Evolutionary conservation across 2,888 invertebrate genomes (phyloP), one percentile per base, ranked within the genome.

Genomic region (Germaria angustata): DNA sequence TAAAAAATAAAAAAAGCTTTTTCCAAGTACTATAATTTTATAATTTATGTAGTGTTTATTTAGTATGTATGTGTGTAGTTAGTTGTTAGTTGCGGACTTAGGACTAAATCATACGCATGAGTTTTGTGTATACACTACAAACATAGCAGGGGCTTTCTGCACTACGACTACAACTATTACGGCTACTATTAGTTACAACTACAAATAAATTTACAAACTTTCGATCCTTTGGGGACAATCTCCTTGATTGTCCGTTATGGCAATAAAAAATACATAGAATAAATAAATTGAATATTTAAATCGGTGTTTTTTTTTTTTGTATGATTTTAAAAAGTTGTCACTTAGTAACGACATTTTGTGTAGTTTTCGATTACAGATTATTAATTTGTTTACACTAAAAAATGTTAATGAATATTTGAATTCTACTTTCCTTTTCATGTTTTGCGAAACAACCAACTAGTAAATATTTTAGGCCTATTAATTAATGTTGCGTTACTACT

Each of bases 141-240:
- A 44, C 20, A 32, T 46, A 13, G 0, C 39, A 24, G 11, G 9
- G 8, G 5, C n/a, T 49, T 36, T 39, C 44, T 36, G 36, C 8
- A 36, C 59, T 72, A 49, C 15, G 34, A 3, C 66, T 73, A 72
- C 59, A 66, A 24, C 59, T 55, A 66, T 61, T 77, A 61, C 22
- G 51, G 11, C 69, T 72, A 77, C 28, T 41, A 39, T 66, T 46
- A 69, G 39, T 57, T 49, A 66, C 44, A 68, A 77, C 76, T 77
- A 77, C 72, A 72, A 81, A 81, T 39, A 65, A 65, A 76, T 66
- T 51, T 81, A 76, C 59, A 81, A 80, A 71, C 59, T 59, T 66
- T 71, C 57, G 41, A 65, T 57, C 41, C 34, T 20, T 69, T 57
- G 17, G 34, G n/a, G 49, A 39, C 17, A 1, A 24, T 28, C 17